A percentile compares a stretch with the other conserved stretches of the same genome.
phyloP scores from a whole-genome alignment of 2,888 invertebrate genomes.

The Drosophila acutilabella region DNA sequence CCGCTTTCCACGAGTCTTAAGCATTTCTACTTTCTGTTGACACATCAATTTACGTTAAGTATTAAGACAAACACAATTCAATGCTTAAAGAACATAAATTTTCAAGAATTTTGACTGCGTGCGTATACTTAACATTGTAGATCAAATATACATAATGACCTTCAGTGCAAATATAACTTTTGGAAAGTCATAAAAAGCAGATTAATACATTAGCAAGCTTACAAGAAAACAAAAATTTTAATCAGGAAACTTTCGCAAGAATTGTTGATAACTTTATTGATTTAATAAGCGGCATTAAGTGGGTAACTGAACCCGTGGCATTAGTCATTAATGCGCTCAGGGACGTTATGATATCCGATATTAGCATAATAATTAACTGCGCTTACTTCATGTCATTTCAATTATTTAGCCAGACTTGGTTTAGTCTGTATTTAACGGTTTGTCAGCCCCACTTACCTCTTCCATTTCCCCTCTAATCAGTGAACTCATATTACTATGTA shows the following conservation, averaged over 20 bases:
- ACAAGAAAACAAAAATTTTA: slow-evolving; percentile 1
- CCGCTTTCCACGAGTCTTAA: too few species aligned
- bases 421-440: slow-evolving; percentile 25
- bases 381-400: slow-evolving; percentile 18
- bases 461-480: neutral
- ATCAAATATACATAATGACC: neutral
- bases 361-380: slow-evolving; percentile 32
- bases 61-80: neutral
- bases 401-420: slow-evolving; percentile 25
- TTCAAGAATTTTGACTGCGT: neutral
- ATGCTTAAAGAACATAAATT: too few species aligned
- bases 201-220: neutral
- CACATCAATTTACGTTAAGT: neutral
- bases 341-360: slow-evolving; percentile 25
- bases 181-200: neutral
- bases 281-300: slow-evolving; percentile 55
- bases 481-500: slow-evolving; percentile 45
- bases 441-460: neutral
- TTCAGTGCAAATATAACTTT: slow-evolving; percentile 1
- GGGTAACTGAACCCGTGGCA: slow-evolving; percentile 29
- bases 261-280: slow-evolving; percentile 63
- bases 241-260: slow-evolving; percentile 23
- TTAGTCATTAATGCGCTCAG: slow-evolving; percentile 14
- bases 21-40: too few species aligned
- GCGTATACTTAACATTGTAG: slow-evolving; percentile 3